Evolutionary conservation across 2,888 invertebrate species (phyloP), one percentile per base, ranked within the genome.

Genomic region (Rotaria socialis): DNA sequence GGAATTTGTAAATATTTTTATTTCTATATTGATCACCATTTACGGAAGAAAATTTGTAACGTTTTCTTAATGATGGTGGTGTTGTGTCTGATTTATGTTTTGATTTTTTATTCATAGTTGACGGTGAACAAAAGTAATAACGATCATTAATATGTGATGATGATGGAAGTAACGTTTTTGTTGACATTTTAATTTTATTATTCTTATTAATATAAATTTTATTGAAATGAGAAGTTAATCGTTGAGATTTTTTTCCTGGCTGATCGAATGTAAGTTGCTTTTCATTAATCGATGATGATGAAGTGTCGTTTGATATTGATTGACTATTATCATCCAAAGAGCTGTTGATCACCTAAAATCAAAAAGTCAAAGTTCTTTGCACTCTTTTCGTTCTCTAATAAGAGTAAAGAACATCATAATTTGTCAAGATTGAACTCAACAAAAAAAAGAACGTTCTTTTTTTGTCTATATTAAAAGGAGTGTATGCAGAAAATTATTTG

Each of bases 1-100:
- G 35, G n/a, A 47, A 80, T 41, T 47, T 43, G n/a, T 80, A 80
- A 47, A 80, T 43, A 27, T 60, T 60, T 14, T 27, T 14, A 60
- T 5, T n/a, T 7, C 7, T 60, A n/a, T 52, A 16, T 7, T 43
- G 19, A 75, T 75, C 75, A 11, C 10, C 24, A 22, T 75, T 4
- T 43, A 24, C 47, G 2, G 43, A 43, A 47, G 80, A 24, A 24
- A 80, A 80, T 80, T 80, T 80, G 47, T 80, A 80, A 47, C 24
- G 80, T 80, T 80, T 80, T 43, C 24, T 80, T 80, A 14, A 43
- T 47, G n/a, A 80, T 47, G 80, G 80, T 47, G 80, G 35, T n/a
- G 47, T 47, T 2, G 7, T 24, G 11, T 43, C 22, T 43, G n/a
- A 80, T 47, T 43, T 47, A 80, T 80, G 22, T 80, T 80, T 55